Evolutionary conservation across 2,888 invertebrate genomes (phyloP).

Genomic region (Heteropelma amictum): DNA sequence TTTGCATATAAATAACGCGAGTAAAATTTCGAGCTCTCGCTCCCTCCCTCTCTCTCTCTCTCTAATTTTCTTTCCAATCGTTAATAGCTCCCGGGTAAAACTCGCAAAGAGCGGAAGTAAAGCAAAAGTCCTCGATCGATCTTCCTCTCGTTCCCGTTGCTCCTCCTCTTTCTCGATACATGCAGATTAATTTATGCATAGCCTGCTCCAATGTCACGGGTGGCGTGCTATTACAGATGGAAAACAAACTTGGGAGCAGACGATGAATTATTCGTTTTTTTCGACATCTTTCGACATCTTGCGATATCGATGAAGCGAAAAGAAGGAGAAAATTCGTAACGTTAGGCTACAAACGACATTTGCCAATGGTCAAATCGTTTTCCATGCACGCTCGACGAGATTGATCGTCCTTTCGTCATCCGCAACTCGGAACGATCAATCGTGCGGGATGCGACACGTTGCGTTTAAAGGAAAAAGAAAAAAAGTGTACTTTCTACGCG

Average conservation of each 20-base stretch:
- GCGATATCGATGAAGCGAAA: slow-evolving; percentile 1
- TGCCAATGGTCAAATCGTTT: slow-evolving; percentile 34
- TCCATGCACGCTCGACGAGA: slow-evolving; percentile 4
- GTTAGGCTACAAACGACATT: slow-evolving; percentile 38
- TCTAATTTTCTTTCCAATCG: slow-evolving; percentile 52
- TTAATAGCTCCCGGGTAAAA: background rate
- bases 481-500: slow-evolving; percentile 20
- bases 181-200: slow-evolving; percentile 51
- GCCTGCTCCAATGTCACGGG: too few species aligned
- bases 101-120: slow-evolving; percentile 15
- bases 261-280: too few species aligned
- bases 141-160: slow-evolving; percentile 39
- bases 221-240: background rate
- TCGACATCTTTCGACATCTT: too few species aligned
- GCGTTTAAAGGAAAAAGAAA: slow-evolving; percentile 10
- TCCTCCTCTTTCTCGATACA: slow-evolving; percentile 41
- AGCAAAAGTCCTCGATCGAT: slow-evolving; percentile 39
- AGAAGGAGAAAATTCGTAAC: slow-evolving; percentile 20
- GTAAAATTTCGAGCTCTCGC: slow-evolving; percentile 59
- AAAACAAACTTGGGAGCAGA: too few species aligned
- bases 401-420: slow-evolving; percentile 40
- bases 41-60: slow-evolving; percentile 8
- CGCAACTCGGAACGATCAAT: too few species aligned
- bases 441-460: too few species aligned
- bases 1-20: slow-evolving; percentile 71